Evolutionary conservation across 2,888 invertebrate genomes (phyloP).

Genomic region (Sicus ferrugineus): DNA sequence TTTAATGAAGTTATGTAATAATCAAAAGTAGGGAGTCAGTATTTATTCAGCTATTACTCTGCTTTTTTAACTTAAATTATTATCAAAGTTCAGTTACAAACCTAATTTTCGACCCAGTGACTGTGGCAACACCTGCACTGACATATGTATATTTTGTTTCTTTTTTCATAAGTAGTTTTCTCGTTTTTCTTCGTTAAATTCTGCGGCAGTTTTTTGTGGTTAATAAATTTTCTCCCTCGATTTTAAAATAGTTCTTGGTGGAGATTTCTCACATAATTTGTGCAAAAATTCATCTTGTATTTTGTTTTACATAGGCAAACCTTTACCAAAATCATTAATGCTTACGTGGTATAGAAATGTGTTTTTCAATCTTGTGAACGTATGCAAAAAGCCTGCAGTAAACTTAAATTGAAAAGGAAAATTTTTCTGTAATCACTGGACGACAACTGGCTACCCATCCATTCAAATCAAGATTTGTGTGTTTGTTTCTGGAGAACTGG

Average conservation of each 20-base stretch:
- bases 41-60: too few relatives aligned
- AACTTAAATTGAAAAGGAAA: conserved; percentile 33
- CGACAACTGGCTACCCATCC: conserved; percentile 1
- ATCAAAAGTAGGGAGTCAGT: too few relatives aligned
- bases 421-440: conserved; percentile 30
- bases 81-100: too few relatives aligned
- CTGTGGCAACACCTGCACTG: conserved; percentile 2
- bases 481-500: conserved; percentile 16
- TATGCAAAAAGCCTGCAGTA: conserved; percentile 34
- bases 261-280: conserved; percentile 33
- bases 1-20: too few relatives aligned
- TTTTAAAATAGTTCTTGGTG: conserved; percentile 31
- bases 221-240: conserved; percentile 33
- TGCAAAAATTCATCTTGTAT: conserved; percentile 19
- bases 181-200: conserved; percentile 39
- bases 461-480: conserved; percentile 16
- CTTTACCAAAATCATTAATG: neutral
- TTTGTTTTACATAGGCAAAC: neutral
- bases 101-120: too few relatives aligned
- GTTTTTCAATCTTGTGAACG: conserved; percentile 2
- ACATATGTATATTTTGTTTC: conserved; percentile 9
- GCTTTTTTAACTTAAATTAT: too few relatives aligned
- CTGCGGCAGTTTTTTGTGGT: conserved; percentile 36
- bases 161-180: conserved; percentile 35
- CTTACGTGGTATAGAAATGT: neutral